Evolutionary conservation across 2,113 vertebrate genomes (phyloP).

Genomic region (Macrotus californicus): DNA sequence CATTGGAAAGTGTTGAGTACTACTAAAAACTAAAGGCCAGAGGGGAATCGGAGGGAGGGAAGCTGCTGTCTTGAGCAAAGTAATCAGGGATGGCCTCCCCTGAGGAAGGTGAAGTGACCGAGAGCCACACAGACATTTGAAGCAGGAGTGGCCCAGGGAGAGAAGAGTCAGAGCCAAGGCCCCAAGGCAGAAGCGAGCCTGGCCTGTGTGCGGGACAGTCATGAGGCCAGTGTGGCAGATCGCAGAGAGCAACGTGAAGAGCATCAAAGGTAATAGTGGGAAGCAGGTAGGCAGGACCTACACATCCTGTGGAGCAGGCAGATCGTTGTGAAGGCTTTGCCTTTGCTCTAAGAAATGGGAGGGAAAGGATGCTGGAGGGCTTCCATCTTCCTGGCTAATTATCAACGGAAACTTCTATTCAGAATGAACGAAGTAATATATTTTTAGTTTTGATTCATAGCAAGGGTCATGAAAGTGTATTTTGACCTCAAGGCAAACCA

Average conservation of each 20-base stretch:
- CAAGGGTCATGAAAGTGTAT: not conserved
- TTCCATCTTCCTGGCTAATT: not conserved
- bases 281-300: not conserved
- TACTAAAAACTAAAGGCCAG: not conserved
- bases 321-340: not conserved
- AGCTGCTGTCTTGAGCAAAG: not conserved
- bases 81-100: not conserved
- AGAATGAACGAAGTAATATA: not conserved
- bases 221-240: not conserved
- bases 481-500: not conserved
- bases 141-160: not conserved
- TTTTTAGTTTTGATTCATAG: not conserved
- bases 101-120: not conserved
- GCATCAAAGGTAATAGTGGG: not conserved
- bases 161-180: not conserved
- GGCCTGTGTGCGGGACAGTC: not conserved
- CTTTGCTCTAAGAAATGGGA: not conserved
- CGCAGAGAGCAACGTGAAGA: not conserved
- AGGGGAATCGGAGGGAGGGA: not conserved
- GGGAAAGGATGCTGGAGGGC: rapidly evolving
- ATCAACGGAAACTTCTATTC: not conserved
- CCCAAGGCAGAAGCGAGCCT: not conserved
- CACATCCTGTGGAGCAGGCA: rapidly evolving
- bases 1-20: not conserved
- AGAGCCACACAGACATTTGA: rapidly evolving